Evolutionary conservation across 2,888 invertebrate species (phyloP), one percentile per base, ranked within the genome.

Genomic region (Hirtodrosophila trivittata): DNA sequence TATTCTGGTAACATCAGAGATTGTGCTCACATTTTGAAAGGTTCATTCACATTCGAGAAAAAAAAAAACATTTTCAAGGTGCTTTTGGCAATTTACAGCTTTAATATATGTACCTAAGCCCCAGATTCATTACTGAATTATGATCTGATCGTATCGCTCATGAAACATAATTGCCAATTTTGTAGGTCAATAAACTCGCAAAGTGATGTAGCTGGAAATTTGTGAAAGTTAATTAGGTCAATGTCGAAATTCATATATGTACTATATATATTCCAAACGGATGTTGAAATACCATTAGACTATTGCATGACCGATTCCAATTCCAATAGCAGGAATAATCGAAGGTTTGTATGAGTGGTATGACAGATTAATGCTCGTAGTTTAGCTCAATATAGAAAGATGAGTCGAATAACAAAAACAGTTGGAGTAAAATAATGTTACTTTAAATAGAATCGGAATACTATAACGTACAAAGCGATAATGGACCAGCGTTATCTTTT

Each of bases 201-300:
- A 16, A 21, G 5, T 54, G 14, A 54, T 43, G 42, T 41, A n/a
- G 50, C 43, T 64, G 12, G 35, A 75, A 62, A 49, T 37, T 58
- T 71, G 56, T 25, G 41, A 75, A 85, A 50, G 68, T 64, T 63
- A 71, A 66, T 57, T 85, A 38, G 68, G 83, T 82, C 78, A 78
- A 75, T 71, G 75, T 60, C 82, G 43, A 32, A 41, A 41, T 33
- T 38, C 47, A 56, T 35, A 38, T 59, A 21, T n/a, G 9, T 21
- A 37, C n/a, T 26, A 35, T 28, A 10, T 37, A 21, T 39, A 8
- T 42, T 50, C 6, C 7, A 16, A 54, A 10, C 77, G 80, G 60
- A 83, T 69, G 80, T 54, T 58, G 39, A 58, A 77, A 71, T 43
- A n/a, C 16, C 41, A 14, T 16, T 18, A 55, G 59, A 39, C 14